A percentile compares a stretch with the other conserved stretches of the same genome.
These are phyloP conservation scores for Trachops cirrhosus DNA, from an alignment of 2,797 vertebrate genomes.

Conservation along the genomic window DNA sequence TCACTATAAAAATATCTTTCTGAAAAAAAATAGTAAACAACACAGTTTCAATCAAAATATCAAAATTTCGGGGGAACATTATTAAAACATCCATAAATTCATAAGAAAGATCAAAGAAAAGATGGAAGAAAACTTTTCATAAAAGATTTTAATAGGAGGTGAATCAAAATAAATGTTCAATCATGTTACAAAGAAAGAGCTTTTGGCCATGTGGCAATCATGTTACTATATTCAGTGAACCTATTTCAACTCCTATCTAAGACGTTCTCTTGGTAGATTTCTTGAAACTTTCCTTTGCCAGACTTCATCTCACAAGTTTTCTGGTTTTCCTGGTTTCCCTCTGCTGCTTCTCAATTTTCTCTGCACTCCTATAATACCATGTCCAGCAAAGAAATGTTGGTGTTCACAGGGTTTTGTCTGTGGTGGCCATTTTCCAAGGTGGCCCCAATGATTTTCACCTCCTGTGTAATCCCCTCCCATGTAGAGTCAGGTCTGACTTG, in stretches of 20 bases:
- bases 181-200: not conserved
- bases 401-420: not conserved
- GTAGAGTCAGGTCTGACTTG: not conserved
- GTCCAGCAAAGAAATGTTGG: not conserved
- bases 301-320: constrained; percentile 6
- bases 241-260: not conserved
- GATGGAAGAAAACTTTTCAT: not conserved
- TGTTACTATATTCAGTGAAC: not conserved
- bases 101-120: constrained; percentile 12
- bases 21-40: constrained; percentile 21
- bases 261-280: not conserved
- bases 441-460: not conserved
- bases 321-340: not conserved
- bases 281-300: not conserved
- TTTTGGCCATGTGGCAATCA: not conserved
- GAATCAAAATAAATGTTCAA: not conserved
- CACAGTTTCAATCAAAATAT: not conserved
- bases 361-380: not conserved
- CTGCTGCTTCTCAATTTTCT: not conserved
- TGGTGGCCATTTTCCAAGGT: not conserved
- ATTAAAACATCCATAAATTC: not conserved
- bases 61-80: not conserved
- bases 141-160: not conserved
- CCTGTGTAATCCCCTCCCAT: not conserved
- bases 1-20: not conserved